A percentile compares a stretch with the other conserved stretches of the same genome.
These are phyloP conservation scores for Cyanoramphus novaezelandiae DNA, from an alignment of 2,113 vertebrate species.

Conservation along the genomic window DNA sequence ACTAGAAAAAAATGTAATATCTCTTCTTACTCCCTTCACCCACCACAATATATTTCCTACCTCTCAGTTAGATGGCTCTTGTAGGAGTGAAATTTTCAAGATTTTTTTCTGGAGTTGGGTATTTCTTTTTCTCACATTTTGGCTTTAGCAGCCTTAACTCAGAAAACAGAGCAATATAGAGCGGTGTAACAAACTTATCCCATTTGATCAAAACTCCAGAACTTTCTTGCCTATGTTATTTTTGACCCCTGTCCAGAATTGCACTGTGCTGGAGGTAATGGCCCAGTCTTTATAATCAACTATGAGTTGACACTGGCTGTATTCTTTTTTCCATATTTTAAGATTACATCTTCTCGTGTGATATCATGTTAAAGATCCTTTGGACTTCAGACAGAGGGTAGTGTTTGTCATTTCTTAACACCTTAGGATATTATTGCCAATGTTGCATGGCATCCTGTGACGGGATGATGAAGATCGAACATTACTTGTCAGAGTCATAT, in stretches of 20 bases:
- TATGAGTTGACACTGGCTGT: background rate
- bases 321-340: background rate
- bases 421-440: background rate
- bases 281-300: background rate
- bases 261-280: background rate
- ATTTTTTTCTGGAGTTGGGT: background rate
- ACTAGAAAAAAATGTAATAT: background rate
- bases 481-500: background rate
- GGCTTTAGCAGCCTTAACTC: background rate
- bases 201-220: background rate
- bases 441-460: background rate
- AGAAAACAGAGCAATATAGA: background rate
- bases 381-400: background rate
- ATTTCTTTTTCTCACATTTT: background rate
- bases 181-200: background rate
- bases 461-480: background rate
- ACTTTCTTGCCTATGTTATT: background rate
- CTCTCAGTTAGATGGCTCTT: background rate
- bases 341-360: background rate
- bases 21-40: background rate
- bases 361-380: background rate
- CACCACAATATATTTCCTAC: background rate
- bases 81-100: background rate
- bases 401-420: background rate
- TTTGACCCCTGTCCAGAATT: background rate